Percentiles rank a stretch among this genome's conserved stretches.
Conservation (phyloP, 2,113 vertebrate genomes). For the Cryptomyrus ogoouensis region DNA sequence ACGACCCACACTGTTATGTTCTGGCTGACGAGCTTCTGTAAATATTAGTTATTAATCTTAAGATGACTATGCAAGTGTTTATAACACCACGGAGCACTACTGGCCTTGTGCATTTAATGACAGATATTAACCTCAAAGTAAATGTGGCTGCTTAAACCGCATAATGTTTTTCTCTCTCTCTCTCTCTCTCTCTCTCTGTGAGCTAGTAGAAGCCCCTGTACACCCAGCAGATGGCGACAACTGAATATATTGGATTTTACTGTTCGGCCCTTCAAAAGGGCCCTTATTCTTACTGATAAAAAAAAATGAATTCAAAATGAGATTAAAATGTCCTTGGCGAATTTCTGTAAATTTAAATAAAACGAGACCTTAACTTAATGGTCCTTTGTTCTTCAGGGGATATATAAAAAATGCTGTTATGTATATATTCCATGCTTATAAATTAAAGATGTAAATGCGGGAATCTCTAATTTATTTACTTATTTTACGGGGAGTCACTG, state of each 20-base stretch:
- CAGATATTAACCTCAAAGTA: background rate
- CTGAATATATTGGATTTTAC: background rate
- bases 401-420: background rate
- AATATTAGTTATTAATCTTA: background rate
- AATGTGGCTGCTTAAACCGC: background rate
- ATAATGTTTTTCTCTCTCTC: background rate
- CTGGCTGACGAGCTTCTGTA: background rate
- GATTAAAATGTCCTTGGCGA: background rate
- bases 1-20: background rate
- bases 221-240: constrained; percentile 14
- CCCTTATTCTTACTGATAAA: background rate
- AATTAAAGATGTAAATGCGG: background rate
- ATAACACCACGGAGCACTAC: background rate
- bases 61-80: background rate
- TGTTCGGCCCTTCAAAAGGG: background rate
- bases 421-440: background rate
- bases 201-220: background rate
- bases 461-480: background rate
- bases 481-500: background rate
- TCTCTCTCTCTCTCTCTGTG: too few species aligned
- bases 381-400: background rate
- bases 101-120: background rate
- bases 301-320: background rate
- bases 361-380: background rate
- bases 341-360: background rate